Evolutionary conservation across 2,888 invertebrate genomes (phyloP), one percentile per base, ranked within the genome.

Genomic region (Cheilosia pagana): DNA sequence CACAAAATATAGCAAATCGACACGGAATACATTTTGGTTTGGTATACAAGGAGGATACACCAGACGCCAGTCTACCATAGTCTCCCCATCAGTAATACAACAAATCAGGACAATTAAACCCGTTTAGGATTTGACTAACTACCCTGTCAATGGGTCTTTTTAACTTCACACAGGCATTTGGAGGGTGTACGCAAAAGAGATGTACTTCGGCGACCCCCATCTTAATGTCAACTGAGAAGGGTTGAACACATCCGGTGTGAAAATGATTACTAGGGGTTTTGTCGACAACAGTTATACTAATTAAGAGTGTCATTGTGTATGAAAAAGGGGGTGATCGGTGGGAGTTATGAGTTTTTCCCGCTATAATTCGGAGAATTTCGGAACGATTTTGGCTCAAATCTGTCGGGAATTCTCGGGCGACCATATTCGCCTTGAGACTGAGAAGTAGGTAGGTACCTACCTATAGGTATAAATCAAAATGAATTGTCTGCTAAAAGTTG

Each of bases 41-140:
- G n/a, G 21, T 12, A 1, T 19, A 21, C 45, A 19, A 16, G 19
- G 21, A 10, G 41, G 35, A 21, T 14, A 8, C n/a, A 19, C 6
- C 43, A 16, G 57, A 45, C 50, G 23, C 50, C 4, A 57, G 41
- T 19, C 65, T 25, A 25, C 14, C 57, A 39, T 12, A 8, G 45
- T 41, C 31, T 21, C 10, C 60, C 45, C 52, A 35, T 4, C 35
- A 35, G 8, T 19, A 16, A 62, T 67, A 72, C 41, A 72, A 77
- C 60, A 82, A 77, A 82, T 82, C 77, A 77, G 48, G 62, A 74
- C 78, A 83, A 83, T 78, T 83, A 78, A 83, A 78, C 60, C 71
- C 53, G 63, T 78, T 74, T 68, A 83, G 55, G 63, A 70, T 52
- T 74, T 75, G 31, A 75, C 81, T 81, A 75, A 81, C 60, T 62